Conservation (phyloP, 2,888 invertebrate species). For the Holacanthella duospinosa region DNA sequence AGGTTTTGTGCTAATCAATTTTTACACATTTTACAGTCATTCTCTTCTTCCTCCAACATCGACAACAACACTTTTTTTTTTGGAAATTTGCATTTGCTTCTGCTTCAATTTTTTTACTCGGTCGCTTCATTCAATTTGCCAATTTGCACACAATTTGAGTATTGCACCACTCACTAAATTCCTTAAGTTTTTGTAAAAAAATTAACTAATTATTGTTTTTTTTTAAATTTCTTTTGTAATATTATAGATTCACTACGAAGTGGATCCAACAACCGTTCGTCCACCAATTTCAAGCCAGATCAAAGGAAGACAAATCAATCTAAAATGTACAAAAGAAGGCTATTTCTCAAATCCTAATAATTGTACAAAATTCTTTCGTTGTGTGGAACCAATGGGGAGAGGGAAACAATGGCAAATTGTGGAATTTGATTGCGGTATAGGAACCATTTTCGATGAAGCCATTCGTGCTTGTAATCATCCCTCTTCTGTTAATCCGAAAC, state of each 20-base stretch:
- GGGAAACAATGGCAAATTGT: neutral
- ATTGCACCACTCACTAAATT: neutral
- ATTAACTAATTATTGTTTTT: neutral
- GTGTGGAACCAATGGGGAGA: neutral
- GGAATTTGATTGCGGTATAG: slow-evolving; percentile 21
- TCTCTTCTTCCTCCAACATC: too few relatives aligned
- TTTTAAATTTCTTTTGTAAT: neutral
- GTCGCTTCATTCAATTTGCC: too few relatives aligned
- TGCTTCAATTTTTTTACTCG: slow-evolving; percentile 1
- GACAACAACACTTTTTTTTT: neutral
- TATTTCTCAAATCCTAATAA: neutral
- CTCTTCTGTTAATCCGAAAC: slow-evolving; percentile 11
- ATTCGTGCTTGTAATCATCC: slow-evolving; percentile 25
- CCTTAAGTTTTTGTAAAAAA: neutral
- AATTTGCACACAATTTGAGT: too few relatives aligned
- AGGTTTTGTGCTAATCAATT: neutral
- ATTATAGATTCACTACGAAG: neutral
- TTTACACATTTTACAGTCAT: neutral
- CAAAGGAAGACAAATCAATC: neutral
- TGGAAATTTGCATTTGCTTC: neutral
- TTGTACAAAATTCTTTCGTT: neutral
- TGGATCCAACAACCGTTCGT: neutral
- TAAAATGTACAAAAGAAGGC: neutral
- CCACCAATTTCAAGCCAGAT: neutral
- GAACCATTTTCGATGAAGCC: slow-evolving; percentile 25